Percentiles rank a stretch among this genome's conserved stretches.
These are phyloP conservation scores for Casuarius casuarius DNA, from an alignment of 2,113 vertebrate species.

Conservation along the genomic window DNA sequence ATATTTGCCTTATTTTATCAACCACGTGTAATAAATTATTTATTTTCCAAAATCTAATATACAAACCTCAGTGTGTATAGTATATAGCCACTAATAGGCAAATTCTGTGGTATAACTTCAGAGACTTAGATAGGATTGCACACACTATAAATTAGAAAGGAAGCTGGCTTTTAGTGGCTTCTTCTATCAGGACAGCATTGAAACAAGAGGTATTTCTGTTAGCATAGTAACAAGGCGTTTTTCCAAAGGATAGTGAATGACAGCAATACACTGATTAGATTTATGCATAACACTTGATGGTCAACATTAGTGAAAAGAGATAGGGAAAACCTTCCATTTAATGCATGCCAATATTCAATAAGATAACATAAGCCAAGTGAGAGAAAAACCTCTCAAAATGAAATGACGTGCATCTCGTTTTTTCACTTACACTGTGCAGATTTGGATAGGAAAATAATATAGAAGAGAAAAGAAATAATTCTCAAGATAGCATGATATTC, in stretches of 20 bases:
- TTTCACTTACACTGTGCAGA: neutral
- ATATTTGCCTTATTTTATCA: neutral
- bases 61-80: neutral
- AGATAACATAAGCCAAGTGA: neutral
- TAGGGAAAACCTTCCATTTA: neutral
- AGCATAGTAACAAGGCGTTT: conserved; percentile 51
- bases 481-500: neutral
- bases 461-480: neutral
- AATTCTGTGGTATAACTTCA: neutral
- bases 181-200: neutral
- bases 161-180: neutral
- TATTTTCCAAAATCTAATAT: neutral
- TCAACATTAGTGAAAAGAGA: conserved; percentile 18
- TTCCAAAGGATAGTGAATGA: conserved; percentile 34
- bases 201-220: conserved; percentile 41
- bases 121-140: neutral
- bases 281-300: conserved; percentile 15
- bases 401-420: neutral
- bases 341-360: neutral
- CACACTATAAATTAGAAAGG: neutral
- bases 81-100: neutral
- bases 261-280: conserved; percentile 43
- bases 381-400: neutral
- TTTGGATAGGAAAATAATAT: neutral
- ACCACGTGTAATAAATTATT: neutral